These are phyloP conservation scores for Parapsyche elsis DNA, from an alignment of 1,140 invertebrate genomes.

Conservation along the genomic window DNA sequence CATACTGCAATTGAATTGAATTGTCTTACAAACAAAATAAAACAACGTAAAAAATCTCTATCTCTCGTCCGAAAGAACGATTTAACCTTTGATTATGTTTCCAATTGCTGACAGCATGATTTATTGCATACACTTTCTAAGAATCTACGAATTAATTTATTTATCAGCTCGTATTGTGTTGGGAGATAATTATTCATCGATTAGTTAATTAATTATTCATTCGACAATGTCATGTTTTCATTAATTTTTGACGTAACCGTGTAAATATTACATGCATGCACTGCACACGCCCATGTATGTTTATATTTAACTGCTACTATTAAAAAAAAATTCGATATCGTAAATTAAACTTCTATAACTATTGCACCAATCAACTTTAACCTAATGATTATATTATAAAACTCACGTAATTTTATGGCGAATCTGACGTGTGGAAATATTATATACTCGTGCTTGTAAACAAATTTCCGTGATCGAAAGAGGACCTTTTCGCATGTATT, in stretches of 20 bases:
- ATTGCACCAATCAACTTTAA: too few relatives aligned
- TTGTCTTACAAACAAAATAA: not conserved
- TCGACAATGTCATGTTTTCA: slow-evolving; percentile 36
- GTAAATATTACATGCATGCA: slow-evolving; percentile 6
- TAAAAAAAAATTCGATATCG: too few relatives aligned
- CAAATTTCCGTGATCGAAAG: too few relatives aligned
- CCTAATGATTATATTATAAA: too few relatives aligned
- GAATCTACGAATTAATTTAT: slow-evolving; percentile 32
- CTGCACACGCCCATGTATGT: not conserved
- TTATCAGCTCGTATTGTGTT: slow-evolving; percentile 31
- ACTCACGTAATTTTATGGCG: too few relatives aligned
- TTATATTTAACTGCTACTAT: not conserved
- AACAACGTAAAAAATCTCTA: not conserved
- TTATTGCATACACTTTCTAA: slow-evolving; percentile 33
- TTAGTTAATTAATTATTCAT: slow-evolving; percentile 38
- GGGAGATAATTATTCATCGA: slow-evolving; percentile 37
- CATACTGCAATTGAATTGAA: not conserved
- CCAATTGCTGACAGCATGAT: not conserved
- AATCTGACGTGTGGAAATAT: too few relatives aligned
- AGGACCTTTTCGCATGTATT: too few relatives aligned
- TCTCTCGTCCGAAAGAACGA: not conserved
- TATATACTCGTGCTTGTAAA: too few relatives aligned
- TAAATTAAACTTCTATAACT: too few relatives aligned
- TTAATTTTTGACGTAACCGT: slow-evolving; percentile 30
- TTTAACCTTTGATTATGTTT: slow-evolving; percentile 32